These are phyloP conservation scores for Aspidiotus rigidus DNA, from an alignment of 2,888 invertebrate genomes.

Conservation along the genomic window DNA sequence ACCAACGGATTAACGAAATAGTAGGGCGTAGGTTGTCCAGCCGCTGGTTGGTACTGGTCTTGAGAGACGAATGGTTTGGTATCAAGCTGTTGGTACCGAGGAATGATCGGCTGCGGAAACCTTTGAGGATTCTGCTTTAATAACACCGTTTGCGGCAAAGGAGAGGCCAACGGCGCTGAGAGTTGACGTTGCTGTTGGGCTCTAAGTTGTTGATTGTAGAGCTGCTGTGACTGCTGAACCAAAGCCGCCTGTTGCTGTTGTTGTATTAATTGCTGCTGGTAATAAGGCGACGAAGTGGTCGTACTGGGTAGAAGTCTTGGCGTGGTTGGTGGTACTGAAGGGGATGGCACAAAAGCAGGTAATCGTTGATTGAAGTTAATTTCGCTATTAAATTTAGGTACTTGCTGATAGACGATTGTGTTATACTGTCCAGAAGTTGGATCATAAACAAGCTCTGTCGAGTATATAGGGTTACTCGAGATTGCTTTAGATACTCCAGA, in stretches of 20 bases:
- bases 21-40: constrained; percentile 42
- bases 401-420: constrained; percentile 63
- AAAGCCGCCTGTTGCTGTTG: constrained; percentile 56
- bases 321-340: constrained; percentile 42
- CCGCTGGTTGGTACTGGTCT: constrained; percentile 41
- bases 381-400: constrained; percentile 52
- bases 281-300: constrained; percentile 41
- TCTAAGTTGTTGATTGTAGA: constrained; percentile 54
- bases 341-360: constrained; percentile 36
- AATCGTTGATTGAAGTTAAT: constrained; percentile 62
- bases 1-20: constrained; percentile 28
- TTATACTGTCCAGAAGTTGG: constrained; percentile 68
- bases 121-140: constrained; percentile 29
- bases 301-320: constrained; percentile 38
- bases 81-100: constrained; percentile 25
- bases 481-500: constrained; percentile 36
- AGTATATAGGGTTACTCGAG: constrained; percentile 59
- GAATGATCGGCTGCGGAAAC: constrained; percentile 28
- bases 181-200: constrained; percentile 49
- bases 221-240: constrained; percentile 55
- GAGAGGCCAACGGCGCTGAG: constrained; percentile 7
- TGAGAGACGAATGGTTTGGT: constrained; percentile 3
- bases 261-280: constrained; percentile 49
- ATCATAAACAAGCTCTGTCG: constrained; percentile 67
- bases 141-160: constrained; percentile 21